Base-by-base conservation (phyloP, 2,113 vertebrate genomes). In the Archocentrus centrarchus region DNA sequence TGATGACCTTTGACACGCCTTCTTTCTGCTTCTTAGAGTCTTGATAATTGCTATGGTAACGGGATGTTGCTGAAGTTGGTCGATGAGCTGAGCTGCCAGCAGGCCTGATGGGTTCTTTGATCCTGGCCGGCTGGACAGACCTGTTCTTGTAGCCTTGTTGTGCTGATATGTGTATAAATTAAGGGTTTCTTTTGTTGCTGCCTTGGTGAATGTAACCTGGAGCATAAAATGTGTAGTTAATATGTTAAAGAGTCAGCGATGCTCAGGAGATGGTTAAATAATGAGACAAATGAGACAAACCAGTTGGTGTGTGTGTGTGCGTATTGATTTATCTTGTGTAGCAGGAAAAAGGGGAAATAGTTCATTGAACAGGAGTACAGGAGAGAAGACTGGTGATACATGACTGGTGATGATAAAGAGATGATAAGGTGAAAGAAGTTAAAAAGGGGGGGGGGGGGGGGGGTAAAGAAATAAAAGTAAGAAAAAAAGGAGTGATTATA, bases 41-140 rank as follows among this genome's bases (percentile, higher is more conserved):
- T 75, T 7, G 95, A 97, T 97, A 94, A 96, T 96, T 95, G 94
- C 93, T 86, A 94, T 93, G 91, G 93, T 93, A 95, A 93, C 93
- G 4, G 89, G 73, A 90, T 81, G 87, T 87, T 55, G 47, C 75
- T 17, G 66, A 79, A 86, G 91, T 92, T 37, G 77, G 80, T 86
- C 59, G 84, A 91, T 79, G 91, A 93, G 88, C 87, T 13, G 11
- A 8, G 35, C 77, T 86, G 82, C 76, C 90, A 44, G 82, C n/a
- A 77, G 35, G 60, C 47, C 78, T 79, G 85, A 89, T 79, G 85
- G 84, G 58, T 86, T 76, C 70, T 86, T 88, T 87, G 87, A 92
- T 92, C 81, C 60, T 2, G 35, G 41, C 64, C 61, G 61, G 81
- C 75, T 79, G 79, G 61, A 81, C 59, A 83, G 2, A 91, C 89